Evolutionary conservation across 2,113 vertebrate genomes (phyloP).

Genomic region (Uria lomvia): DNA sequence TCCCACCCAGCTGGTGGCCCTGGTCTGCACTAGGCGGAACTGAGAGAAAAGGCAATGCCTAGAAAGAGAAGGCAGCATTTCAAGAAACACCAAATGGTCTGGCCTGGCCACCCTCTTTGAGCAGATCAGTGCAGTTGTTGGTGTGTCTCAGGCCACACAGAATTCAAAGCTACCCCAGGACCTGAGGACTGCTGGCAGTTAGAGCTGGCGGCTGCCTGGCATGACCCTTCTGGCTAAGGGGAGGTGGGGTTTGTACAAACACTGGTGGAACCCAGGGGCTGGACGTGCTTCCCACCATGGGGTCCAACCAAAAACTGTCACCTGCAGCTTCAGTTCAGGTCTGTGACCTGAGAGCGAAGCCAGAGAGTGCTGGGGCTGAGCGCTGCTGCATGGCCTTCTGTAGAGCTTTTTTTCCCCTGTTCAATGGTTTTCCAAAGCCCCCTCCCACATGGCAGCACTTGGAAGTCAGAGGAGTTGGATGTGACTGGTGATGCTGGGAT

Average conservation of each 20-base stretch:
- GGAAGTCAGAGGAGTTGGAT: neutral
- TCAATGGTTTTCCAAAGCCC: neutral
- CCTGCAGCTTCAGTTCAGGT: neutral
- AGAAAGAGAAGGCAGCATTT: neutral
- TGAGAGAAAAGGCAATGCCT: neutral
- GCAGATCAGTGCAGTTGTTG: neutral
- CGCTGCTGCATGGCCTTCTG: fast-evolving
- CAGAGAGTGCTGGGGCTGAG: neutral
- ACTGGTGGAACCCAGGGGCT: neutral
- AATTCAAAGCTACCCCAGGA: neutral
- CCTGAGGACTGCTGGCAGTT: neutral
- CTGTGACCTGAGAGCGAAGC: neutral
- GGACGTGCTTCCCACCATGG: neutral
- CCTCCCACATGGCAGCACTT: neutral
- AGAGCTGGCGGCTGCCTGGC: neutral
- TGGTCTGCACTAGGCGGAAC: neutral
- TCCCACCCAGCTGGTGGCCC: neutral
- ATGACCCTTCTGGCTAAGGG: neutral
- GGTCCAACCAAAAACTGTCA: neutral
- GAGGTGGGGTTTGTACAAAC: neutral
- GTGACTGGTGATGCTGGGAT: neutral
- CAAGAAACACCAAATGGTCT: neutral
- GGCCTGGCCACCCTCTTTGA: neutral
- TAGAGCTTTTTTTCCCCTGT: neutral
- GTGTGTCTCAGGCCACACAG: neutral